Base-by-base conservation (phyloP, 2,113 vertebrate species). In the Turdus rufiventris region DNA sequence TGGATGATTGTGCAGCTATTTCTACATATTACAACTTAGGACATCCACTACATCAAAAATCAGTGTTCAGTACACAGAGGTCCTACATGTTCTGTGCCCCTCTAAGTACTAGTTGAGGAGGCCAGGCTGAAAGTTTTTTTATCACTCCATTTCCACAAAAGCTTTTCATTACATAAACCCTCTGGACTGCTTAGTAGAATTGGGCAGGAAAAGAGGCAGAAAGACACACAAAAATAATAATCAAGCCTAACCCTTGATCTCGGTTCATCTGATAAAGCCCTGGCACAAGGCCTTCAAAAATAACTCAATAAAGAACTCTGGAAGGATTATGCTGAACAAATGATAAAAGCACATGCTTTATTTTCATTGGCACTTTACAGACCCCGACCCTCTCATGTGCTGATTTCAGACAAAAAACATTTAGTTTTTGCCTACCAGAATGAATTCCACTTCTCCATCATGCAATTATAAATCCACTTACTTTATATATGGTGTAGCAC, bases 321-420 rank as follows among this genome's bases (percentile, higher is more conserved):
- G 54, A 95, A 95, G 57, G 57, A 95, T 91, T 90, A 80, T 34
- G 38, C 53, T 74, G 53, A 71, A 83, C 45, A 78, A 76, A 38
- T 83, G 88, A 91, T 88, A 93, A 88, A 96, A 95, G 94, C 63
- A 77, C 60, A 75, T 43, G 38, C 42, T 86, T 95, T 91, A 78
- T 74, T 73, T 89, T 91, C 73, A 48, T 56, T 93, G 79, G 45
- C 92, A 89, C 70, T 89, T 95, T 33, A 81, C 40, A 88, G 78
- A 48, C 67, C 25, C 77, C 42, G 73, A 74, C 65, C 36, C 43
- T 88, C 65, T 93, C 57, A 31, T 5, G 2, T 36, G 61, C 79
- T 63, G 36, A 53, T 42, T 85, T 80, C 80, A 81, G 79, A 73
- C 91, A 88, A 80, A 92, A 96, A 81, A 34, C 42, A 80, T 45